A percentile compares a stretch with the other conserved stretches of the same genome.
Conservation (phyloP, 1,140 invertebrate species). For the Cylas formicarius region DNA sequence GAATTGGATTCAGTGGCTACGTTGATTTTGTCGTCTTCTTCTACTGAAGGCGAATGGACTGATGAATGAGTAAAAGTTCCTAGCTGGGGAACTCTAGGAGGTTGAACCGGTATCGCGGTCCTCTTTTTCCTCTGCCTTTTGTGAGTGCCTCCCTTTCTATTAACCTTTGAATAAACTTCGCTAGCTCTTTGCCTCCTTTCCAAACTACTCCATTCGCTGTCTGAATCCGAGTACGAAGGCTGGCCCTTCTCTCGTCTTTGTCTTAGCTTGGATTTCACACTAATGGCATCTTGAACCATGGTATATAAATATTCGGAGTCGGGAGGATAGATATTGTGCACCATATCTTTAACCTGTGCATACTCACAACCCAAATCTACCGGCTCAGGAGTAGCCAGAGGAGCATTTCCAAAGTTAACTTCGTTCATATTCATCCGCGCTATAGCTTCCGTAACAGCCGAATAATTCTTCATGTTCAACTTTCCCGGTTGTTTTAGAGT, state of each 20-base stretch:
- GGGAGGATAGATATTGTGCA: conserved; percentile 52
- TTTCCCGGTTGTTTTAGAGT: conserved; percentile 84
- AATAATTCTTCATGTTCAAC: conserved; percentile 82
- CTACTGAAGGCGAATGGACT: conserved; percentile 43
- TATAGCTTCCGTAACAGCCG: conserved; percentile 80
- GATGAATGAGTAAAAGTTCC: conserved; percentile 50
- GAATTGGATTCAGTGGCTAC: conserved; percentile 43
- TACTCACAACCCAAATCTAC: conserved; percentile 66
- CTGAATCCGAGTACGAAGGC: conserved; percentile 72
- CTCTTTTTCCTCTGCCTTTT: conserved; percentile 72
- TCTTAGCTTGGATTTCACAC: conserved; percentile 52
- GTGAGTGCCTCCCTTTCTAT: conserved; percentile 66
- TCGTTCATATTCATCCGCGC: conserved; percentile 65
- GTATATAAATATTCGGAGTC: conserved; percentile 56
- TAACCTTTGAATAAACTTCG: conserved; percentile 57
- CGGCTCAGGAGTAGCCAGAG: conserved; percentile 72
- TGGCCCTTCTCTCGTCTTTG: conserved; percentile 58
- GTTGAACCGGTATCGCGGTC: conserved; percentile 73
- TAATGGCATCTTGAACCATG: conserved; percentile 56
- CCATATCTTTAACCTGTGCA: conserved; percentile 58
- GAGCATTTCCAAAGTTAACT: conserved; percentile 58
- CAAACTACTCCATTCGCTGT: conserved; percentile 77
- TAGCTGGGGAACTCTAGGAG: conserved; percentile 69
- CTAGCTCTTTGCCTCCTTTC: conserved; percentile 61
- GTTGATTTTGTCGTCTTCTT: conserved; percentile 39